Conservation (phyloP, 2,797 vertebrate species). For the Eleutherodactylus coqui region DNA sequence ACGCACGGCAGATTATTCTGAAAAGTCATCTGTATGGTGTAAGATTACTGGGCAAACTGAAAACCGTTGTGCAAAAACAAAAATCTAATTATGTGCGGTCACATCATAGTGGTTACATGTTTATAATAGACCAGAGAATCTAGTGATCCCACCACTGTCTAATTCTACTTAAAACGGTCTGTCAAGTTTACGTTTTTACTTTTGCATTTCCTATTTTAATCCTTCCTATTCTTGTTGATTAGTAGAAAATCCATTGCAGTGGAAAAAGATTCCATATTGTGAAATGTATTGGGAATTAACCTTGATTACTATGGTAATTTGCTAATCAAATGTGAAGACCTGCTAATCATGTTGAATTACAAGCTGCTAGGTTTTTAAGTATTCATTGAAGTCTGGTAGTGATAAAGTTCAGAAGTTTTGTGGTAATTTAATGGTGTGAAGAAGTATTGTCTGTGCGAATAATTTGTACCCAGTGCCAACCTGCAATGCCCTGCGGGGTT, state of each 20-base stretch:
- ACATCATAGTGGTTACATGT: neutral
- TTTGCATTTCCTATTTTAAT: neutral
- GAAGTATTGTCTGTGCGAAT: neutral
- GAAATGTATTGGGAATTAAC: constrained; percentile 79
- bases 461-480: neutral
- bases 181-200: neutral
- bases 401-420: constrained; percentile 36
- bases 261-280: constrained; percentile 70
- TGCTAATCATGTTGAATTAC: constrained; percentile 85
- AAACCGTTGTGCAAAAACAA: too few species aligned
- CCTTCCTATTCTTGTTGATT: constrained; percentile 49
- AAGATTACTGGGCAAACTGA: too few species aligned
- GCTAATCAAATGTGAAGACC: constrained; percentile 85
- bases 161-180: neutral
- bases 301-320: constrained; percentile 83
- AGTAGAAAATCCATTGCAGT: constrained; percentile 72
- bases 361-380: constrained; percentile 79
- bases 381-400: constrained; percentile 69
- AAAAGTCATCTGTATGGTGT: too few species aligned
- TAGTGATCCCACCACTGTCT: neutral
- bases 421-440: neutral
- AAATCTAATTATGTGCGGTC: neutral
- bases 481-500: constrained; percentile 1
- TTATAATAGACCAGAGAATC: neutral
- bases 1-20: too few species aligned